phyloP scores from a whole-genome alignment of 2,113 vertebrate species.

The Ursus arctos region DNA sequence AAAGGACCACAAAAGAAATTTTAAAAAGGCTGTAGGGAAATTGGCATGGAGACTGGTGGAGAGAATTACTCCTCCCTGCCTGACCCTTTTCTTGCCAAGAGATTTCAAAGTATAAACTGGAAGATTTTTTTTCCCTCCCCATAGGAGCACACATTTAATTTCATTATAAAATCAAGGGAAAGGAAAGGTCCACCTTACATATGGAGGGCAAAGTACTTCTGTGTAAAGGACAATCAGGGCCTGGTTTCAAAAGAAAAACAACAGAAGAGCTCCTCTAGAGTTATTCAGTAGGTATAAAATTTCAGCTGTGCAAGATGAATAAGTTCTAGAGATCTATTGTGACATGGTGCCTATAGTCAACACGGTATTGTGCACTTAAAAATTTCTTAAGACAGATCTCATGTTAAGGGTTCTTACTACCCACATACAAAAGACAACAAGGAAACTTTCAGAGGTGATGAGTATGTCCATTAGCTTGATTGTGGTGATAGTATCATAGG shows the following conservation, averaged over 20 bases:
- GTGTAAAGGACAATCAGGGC: neutral
- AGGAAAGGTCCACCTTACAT: neutral
- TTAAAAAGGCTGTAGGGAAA: neutral
- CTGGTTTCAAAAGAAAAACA: constrained; percentile 19
- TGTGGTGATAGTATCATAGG: neutral
- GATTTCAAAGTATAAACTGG: neutral
- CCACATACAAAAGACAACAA: neutral
- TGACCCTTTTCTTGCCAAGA: constrained; percentile 28
- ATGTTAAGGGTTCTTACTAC: neutral
- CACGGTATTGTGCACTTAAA: neutral
- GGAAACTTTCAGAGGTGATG: neutral
- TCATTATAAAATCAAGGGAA: constrained; percentile 11
- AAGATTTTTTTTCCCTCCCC: neutral
- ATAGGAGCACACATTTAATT: neutral
- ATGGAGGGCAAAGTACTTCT: neutral
- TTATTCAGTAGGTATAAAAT: neutral
- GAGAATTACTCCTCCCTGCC: neutral
- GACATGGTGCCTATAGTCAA: neutral
- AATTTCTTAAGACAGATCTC: neutral
- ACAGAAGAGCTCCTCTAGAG: neutral
- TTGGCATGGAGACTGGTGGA: neutral
- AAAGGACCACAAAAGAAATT: constrained; percentile 6
- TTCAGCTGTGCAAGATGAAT: neutral
- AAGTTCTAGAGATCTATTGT: neutral
- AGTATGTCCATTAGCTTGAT: neutral